Conservation (phyloP, 2,113 vertebrate species). For the Heteronetta atricapilla region DNA sequence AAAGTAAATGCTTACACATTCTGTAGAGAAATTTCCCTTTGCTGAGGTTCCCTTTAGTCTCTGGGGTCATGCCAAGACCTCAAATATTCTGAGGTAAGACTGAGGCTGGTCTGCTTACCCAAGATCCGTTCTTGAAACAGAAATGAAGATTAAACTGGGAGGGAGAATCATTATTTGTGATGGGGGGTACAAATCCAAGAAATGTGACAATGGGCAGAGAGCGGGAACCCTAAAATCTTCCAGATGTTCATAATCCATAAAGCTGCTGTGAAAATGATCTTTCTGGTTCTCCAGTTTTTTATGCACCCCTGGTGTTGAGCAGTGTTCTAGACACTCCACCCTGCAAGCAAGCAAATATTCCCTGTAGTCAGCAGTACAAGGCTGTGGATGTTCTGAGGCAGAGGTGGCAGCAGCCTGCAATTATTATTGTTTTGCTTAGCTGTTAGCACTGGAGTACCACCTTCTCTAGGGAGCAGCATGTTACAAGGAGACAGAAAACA, state of each 20-base stretch:
- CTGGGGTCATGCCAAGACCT: not conserved
- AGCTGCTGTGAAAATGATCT: not conserved
- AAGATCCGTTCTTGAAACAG: not conserved
- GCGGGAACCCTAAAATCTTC: not conserved
- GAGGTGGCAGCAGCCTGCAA: not conserved
- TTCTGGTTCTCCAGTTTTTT: not conserved
- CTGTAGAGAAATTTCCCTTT: not conserved
- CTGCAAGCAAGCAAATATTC: not conserved
- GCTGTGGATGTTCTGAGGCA: not conserved
- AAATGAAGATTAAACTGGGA: not conserved
- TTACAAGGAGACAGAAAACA: not conserved
- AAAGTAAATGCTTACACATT: not conserved
- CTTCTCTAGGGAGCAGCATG: not conserved
- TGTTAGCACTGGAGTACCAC: not conserved
- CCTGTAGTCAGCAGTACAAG: not conserved
- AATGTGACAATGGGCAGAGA: rapidly evolving
- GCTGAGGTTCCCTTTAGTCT: not conserved
- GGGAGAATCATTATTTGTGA: not conserved
- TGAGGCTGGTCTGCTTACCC: not conserved
- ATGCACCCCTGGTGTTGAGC: not conserved
- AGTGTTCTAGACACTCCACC: not conserved
- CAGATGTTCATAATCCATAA: not conserved
- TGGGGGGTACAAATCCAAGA: not conserved
- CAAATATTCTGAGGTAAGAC: not conserved
- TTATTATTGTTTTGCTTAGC: not conserved